These are phyloP conservation scores for Xiphorhynchus elegans DNA, from an alignment of 2,113 vertebrate genomes.

Conservation along the genomic window DNA sequence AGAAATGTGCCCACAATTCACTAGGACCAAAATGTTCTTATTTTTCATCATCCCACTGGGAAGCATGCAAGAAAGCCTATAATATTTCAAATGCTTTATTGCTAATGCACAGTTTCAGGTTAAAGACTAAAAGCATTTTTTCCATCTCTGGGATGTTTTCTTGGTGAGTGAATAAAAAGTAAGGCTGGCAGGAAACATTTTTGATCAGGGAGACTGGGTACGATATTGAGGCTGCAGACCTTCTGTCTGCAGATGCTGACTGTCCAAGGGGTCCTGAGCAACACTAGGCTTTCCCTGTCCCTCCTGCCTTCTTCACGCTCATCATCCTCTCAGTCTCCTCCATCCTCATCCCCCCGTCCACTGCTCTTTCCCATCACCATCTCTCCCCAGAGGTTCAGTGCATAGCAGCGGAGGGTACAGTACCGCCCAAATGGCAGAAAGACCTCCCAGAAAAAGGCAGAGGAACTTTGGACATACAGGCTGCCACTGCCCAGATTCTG, in stretches of 20 bases:
- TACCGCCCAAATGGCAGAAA: neutral
- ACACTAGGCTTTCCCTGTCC: accelerated
- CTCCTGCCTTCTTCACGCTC: neutral
- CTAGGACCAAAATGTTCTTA: neutral
- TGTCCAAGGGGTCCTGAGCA: neutral
- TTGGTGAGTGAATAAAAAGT: neutral
- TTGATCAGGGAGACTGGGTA: neutral
- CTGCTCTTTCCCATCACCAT: neutral
- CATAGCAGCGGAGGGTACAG: accelerated
- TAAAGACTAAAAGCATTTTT: neutral
- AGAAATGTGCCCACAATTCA: neutral
- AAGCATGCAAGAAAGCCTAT: neutral
- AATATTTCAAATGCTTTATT: neutral
- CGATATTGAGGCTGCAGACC: neutral
- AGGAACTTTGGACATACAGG: no score
- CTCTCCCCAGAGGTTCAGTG: neutral
- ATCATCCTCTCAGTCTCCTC: neutral
- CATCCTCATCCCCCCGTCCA: accelerated
- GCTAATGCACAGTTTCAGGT: neutral
- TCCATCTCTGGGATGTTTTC: neutral
- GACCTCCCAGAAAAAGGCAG: neutral
- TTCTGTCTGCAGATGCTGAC: neutral
- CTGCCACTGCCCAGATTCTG: neutral
- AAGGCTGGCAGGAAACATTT: accelerated
- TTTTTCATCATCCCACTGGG: neutral